These are phyloP conservation scores for Lordiphosa clarofinis DNA, from an alignment of 1,140 invertebrate species.

Conservation along the genomic window DNA sequence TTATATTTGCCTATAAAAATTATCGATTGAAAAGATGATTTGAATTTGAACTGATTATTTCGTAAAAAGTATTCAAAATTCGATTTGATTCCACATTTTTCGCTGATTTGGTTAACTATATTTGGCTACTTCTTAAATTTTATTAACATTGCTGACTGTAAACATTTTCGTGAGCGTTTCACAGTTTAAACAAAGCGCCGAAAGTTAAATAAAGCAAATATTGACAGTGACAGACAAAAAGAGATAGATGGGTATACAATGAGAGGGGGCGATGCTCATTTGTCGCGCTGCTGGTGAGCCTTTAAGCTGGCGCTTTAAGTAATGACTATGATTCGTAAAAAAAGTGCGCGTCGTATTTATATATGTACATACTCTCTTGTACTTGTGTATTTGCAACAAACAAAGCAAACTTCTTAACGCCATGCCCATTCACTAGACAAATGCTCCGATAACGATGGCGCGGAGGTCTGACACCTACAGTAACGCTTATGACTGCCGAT, in stretches of 20 bases:
- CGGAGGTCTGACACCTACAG: conserved; percentile 38
- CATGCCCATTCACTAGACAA: conserved; percentile 3
- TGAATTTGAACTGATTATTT: too few species aligned
- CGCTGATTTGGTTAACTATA: conserved; percentile 42
- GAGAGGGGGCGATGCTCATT: conserved; percentile 36
- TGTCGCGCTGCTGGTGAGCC: conserved; percentile 51
- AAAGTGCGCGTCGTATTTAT: conserved; percentile 23
- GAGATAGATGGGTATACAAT: conserved; percentile 4
- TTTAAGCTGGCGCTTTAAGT: conserved; percentile 70
- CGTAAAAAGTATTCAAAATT: conserved; percentile 14
- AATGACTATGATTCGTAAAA: conserved; percentile 62
- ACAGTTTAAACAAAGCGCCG: conserved; percentile 60
- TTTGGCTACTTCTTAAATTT: conserved; percentile 43
- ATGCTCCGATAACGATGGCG: conserved; percentile 19
- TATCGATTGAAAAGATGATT: too few species aligned
- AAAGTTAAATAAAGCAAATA: conserved; percentile 69
- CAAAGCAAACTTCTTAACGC: conserved; percentile 41
- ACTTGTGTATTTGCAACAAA: conserved; percentile 46
- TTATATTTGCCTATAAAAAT: too few species aligned
- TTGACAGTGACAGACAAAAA: conserved; percentile 30
- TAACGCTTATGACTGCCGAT: conserved; percentile 19
- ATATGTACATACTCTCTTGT: conserved; percentile 7
- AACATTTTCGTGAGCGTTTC: conserved; percentile 33
- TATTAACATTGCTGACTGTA: conserved; percentile 31
- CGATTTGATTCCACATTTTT: conserved; percentile 6